Evolutionary conservation across 1,140 invertebrate species (phyloP).

Genomic region (Drosophila nikananu): DNA sequence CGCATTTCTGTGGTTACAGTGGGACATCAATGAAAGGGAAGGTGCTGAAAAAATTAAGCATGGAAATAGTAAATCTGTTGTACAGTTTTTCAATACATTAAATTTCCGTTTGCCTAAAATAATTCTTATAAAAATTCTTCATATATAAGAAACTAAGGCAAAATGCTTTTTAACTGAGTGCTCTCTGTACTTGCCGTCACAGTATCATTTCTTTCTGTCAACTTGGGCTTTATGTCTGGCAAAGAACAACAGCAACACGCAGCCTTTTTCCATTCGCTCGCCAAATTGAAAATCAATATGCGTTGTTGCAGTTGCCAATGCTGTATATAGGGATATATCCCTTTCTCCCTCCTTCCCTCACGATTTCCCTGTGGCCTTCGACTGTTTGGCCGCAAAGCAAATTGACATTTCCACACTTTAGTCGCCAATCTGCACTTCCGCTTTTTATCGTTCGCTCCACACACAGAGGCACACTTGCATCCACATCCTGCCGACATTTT

Average conservation of each 20-base stretch:
- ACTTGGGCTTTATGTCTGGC: slow-evolving; percentile 57
- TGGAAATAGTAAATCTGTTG: too few relatives aligned
- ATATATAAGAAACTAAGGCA: background rate
- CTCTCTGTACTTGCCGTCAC: slow-evolving; percentile 15
- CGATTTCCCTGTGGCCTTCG: slow-evolving; percentile 14
- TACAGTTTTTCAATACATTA: background rate
- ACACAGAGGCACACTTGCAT: background rate
- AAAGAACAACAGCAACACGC: slow-evolving; percentile 17
- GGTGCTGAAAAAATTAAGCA: background rate
- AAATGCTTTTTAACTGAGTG: background rate
- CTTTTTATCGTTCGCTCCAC: slow-evolving; percentile 61
- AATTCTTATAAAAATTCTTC: background rate
- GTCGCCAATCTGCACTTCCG: slow-evolving; percentile 74
- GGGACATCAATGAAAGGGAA: background rate
- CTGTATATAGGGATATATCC: slow-evolving; percentile 4
- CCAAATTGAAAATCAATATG: slow-evolving; percentile 81
- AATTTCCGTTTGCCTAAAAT: too few relatives aligned
- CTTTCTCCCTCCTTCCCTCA: background rate
- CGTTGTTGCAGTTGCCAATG: slow-evolving; percentile 53
- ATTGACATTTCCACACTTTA: slow-evolving; percentile 82
- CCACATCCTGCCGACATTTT: slow-evolving; percentile 54
- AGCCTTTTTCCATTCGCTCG: slow-evolving; percentile 20
- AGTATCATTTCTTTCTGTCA: slow-evolving; percentile 54
- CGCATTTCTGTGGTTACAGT: slow-evolving; percentile 32
- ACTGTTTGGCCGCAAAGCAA: slow-evolving; percentile 59